phyloP scores from a whole-genome alignment of 1,140 invertebrate genomes.

The Druon quercuslanigerum region DNA sequence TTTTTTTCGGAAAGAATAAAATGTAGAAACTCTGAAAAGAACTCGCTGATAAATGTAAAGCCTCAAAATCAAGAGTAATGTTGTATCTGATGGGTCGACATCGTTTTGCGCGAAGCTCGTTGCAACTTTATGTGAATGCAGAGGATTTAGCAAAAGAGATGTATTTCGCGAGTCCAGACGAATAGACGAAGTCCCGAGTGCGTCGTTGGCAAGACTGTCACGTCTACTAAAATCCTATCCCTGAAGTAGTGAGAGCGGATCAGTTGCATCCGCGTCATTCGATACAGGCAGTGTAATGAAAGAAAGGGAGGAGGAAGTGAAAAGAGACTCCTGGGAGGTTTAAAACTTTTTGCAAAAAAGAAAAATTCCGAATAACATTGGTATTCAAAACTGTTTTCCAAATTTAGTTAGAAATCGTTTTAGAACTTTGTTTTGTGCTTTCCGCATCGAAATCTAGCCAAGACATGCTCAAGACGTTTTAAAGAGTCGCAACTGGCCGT shows the following conservation, averaged over 20 bases:
- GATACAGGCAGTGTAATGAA: conserved; percentile 24
- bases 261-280: conserved; percentile 28
- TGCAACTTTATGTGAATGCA: neutral
- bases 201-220: conserved; percentile 23
- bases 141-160: conserved; percentile 23
- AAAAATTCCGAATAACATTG: neutral
- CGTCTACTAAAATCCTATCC: conserved; percentile 11
- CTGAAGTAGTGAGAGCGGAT: conserved; percentile 24
- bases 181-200: neutral
- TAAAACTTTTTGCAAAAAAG: neutral
- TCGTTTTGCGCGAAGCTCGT: neutral
- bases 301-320: neutral
- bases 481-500: too few species aligned
- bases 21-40: neutral
- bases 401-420: neutral
- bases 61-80: conserved; percentile 17
- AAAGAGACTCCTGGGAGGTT: neutral
- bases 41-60: conserved; percentile 27
- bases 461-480: too few species aligned
- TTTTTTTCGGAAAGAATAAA: neutral
- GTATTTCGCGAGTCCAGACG: conserved; percentile 3
- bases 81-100: conserved; percentile 14
- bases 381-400: neutral
- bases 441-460: too few species aligned
- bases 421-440: too few species aligned